Percentiles rank a stretch among this genome's conserved stretches.
Evolutionary conservation across 2,113 vertebrate genomes (phyloP).

Genomic region (Tapirus terrestris): DNA sequence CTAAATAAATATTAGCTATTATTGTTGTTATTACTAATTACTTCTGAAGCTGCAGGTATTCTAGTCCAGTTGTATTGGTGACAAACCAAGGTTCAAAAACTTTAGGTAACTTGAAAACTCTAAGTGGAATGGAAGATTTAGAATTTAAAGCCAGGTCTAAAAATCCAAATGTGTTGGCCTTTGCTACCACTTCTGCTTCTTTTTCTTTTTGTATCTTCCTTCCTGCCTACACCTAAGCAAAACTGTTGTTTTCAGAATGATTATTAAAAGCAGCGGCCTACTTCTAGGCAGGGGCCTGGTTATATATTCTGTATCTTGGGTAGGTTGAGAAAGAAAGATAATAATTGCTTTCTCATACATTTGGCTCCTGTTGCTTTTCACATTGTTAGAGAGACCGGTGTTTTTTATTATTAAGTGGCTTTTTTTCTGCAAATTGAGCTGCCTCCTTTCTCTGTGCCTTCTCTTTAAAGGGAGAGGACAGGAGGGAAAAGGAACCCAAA

Average conservation of each 20-base stretch:
- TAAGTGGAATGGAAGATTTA: neutral
- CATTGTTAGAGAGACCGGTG: neutral
- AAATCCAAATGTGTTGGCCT: neutral
- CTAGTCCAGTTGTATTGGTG: neutral
- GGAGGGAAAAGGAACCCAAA: neutral
- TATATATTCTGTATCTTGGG: neutral
- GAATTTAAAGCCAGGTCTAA: neutral
- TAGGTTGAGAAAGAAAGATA: neutral
- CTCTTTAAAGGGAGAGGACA: neutral
- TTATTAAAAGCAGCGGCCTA: neutral
- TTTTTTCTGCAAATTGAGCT: neutral
- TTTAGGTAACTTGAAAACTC: constrained; percentile 6
- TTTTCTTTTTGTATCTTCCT: neutral
- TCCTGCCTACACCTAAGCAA: neutral
- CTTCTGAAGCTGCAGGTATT: neutral
- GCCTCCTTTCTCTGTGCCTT: neutral
- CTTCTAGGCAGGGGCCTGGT: neutral
- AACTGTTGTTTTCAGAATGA: neutral
- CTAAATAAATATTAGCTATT: neutral
- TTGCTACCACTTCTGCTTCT: neutral
- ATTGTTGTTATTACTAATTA: neutral
- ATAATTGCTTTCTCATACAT: neutral
- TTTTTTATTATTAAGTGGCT: neutral
- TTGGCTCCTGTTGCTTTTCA: neutral
- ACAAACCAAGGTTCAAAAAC: neutral